These are phyloP conservation scores for Sinelater perroti DNA, from an alignment of 2,888 invertebrate genomes.

Conservation along the genomic window DNA sequence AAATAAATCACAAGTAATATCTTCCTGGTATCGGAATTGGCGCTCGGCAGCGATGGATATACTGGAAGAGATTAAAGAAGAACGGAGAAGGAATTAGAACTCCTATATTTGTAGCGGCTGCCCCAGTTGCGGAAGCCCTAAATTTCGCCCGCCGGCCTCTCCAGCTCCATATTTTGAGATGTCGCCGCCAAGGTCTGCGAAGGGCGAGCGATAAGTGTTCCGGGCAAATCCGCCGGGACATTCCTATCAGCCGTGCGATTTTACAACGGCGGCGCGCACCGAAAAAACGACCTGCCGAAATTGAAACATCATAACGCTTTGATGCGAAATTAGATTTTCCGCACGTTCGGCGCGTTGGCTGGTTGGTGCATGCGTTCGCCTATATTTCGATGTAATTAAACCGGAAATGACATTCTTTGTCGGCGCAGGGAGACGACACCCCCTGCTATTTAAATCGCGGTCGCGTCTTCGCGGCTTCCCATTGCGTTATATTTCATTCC, in stretches of 20 bases:
- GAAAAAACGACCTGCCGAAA: conserved; percentile 4
- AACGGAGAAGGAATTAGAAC: conserved; percentile 28
- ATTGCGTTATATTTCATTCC: conserved; percentile 22
- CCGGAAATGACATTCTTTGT: conserved; percentile 28
- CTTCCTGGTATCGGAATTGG: conserved; percentile 35
- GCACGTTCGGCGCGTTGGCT: neutral
- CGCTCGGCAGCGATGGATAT: conserved; percentile 33
- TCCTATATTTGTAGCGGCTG: conserved; percentile 9
- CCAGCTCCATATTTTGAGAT: conserved; percentile 19
- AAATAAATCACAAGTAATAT: conserved; percentile 37
- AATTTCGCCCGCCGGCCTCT: conserved; percentile 12
- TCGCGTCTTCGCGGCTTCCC: conserved; percentile 17
- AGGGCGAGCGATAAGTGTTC: conserved; percentile 11
- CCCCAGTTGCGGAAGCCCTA: conserved; percentile 10
- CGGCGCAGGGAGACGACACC: conserved; percentile 3
- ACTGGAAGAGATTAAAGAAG: conserved; percentile 29
- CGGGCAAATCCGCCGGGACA: neutral
- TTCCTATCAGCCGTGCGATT: neutral
- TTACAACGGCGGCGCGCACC: neutral
- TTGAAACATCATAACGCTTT: conserved; percentile 16
- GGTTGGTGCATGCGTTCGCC: neutral
- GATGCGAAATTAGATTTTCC: conserved; percentile 8
- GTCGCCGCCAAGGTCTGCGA: conserved; percentile 12
- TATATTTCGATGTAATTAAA: conserved; percentile 26
- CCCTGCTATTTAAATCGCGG: conserved; percentile 20